Percentiles rank a stretch among this genome's conserved stretches.
phyloP scores from a whole-genome alignment of 2,113 vertebrate genomes.

The Toxotes chatareus region DNA sequence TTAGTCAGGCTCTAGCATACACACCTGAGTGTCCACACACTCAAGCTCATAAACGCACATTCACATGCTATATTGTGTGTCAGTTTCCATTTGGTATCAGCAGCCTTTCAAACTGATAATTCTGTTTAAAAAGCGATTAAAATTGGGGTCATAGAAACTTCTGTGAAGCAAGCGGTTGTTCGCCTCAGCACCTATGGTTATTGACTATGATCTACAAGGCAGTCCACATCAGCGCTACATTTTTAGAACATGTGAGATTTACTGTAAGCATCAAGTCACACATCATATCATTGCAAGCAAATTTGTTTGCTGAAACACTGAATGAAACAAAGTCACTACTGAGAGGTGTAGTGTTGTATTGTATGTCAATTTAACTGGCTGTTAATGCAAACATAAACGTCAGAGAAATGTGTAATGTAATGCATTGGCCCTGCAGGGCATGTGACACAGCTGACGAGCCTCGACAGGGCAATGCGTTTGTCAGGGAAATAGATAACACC shows the following conservation, averaged over 20 bases:
- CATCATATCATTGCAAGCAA: background rate
- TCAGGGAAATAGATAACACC: slow-evolving; percentile 80
- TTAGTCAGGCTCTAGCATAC: background rate
- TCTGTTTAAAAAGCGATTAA: slow-evolving; percentile 9
- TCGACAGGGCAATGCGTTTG: slow-evolving; percentile 78
- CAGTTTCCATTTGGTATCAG: slow-evolving; percentile 40
- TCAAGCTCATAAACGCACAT: slow-evolving; percentile 18
- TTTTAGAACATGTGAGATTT: background rate
- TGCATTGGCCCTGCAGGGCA: background rate
- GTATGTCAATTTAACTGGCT: slow-evolving; percentile 12
- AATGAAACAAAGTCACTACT: background rate
- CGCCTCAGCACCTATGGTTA: background rate
- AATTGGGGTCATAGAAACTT: slow-evolving; percentile 18
- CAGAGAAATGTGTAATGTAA: slow-evolving; percentile 4
- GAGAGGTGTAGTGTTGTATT: background rate
- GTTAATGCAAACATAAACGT: slow-evolving; percentile 48
- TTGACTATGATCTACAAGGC: background rate
- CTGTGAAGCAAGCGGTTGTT: background rate
- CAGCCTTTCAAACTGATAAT: slow-evolving; percentile 13
- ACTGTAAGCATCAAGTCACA: background rate
- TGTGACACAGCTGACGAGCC: slow-evolving; percentile 69
- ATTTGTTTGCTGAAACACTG: background rate
- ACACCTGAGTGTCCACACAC: background rate
- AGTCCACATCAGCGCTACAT: background rate
- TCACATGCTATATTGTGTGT: background rate